Percentiles rank a stretch among this genome's conserved stretches.
phyloP scores from a whole-genome alignment of 2,113 vertebrate species.

The Embiotoca jacksoni region DNA sequence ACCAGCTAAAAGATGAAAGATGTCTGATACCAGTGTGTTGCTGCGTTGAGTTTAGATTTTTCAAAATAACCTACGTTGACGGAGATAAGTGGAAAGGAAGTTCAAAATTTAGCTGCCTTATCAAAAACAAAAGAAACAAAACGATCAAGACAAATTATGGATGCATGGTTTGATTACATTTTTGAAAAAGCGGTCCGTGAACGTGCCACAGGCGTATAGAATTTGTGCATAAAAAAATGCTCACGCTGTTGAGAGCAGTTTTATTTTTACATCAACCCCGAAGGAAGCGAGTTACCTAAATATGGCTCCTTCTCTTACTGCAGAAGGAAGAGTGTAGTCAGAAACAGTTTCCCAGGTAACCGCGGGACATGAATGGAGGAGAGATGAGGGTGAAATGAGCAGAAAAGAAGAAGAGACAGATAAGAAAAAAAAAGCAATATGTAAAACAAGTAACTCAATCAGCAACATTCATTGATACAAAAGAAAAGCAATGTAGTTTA shows the following conservation, averaged over 20 bases:
- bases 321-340: conserved; percentile 8
- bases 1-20: background rate
- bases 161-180: background rate
- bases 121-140: background rate
- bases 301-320: conserved; percentile 19
- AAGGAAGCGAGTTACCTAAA: conserved; percentile 16
- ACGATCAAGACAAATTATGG: background rate
- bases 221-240: background rate
- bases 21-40: background rate
- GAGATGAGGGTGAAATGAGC: conserved; percentile 15
- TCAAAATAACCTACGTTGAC: background rate
- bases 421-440: conserved; percentile 24
- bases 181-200: background rate
- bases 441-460: background rate
- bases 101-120: too few relatives aligned
- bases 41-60: background rate
- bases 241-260: background rate
- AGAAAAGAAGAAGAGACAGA: conserved; percentile 21
- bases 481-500: conserved; percentile 12
- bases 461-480: conserved; percentile 8
- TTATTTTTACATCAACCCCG: conserved; percentile 15
- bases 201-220: background rate
- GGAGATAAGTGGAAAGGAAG: too few relatives aligned
- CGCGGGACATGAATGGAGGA: conserved; percentile 19
- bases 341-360: conserved; percentile 68